Base-by-base conservation (phyloP, 2,888 invertebrate species). In the Phyto melanocephala region DNA sequence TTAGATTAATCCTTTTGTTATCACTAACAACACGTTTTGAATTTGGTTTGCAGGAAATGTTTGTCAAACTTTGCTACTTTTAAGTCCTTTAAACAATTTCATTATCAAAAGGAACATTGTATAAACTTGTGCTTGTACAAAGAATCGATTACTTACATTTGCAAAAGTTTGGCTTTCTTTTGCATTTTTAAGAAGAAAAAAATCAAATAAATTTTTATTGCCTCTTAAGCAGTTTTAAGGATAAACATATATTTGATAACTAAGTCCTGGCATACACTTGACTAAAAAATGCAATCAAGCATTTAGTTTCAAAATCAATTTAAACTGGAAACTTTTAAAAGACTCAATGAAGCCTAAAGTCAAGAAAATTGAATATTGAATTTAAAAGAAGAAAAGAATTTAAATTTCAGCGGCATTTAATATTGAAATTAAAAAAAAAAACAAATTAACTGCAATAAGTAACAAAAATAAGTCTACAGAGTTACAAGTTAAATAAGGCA, bases 1-100 rank as follows among this genome's bases (percentile, higher is more conserved):
- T n/a, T n/a, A n/a, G n/a, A 45, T 58, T 67, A 71, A 81, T 76
- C 71, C 67, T 40, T 76, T 76, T 60, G 45, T 37, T 65, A 71
- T 60, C 50, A 67, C 42, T 60, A 37, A 5, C 35, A 76, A 65
- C 81, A 81, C 67, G 81, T 72, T 75, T 50, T 37, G 11, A 24
- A 28, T 54, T 22, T 45, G 8, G 17, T 1, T 20, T 37, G 4
- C 15, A 17, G 15, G 7, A 28, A 60, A 60, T 33, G 56, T 22
- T 76, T 47, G 24, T 45, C 40, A 52, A 52, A 42, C 65, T 45
- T 37, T 37, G 20, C 20, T 11, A 17, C 20, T 20, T 22, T 40
- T 1, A 52, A 70, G 20, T 2, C 1, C 54, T 35, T 62, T 35
- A 35, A 13, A 52, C 54, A 67, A 65, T 42, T 42, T 37, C 1